phyloP scores from a whole-genome alignment of 2,113 vertebrate genomes.

The Microtus richardsoni region DNA sequence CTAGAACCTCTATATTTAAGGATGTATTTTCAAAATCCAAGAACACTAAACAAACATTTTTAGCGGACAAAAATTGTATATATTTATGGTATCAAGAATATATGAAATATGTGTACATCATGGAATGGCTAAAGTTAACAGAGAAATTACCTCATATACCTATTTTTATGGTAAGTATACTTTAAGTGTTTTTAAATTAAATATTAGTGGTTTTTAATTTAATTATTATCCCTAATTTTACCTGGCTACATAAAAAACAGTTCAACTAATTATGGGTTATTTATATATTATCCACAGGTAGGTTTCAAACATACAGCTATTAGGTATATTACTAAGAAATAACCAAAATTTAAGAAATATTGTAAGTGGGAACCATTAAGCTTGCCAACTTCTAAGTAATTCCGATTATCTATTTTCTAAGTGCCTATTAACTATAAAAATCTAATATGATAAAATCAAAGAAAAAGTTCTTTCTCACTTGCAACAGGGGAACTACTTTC shows the following conservation, averaged over 20 bases:
- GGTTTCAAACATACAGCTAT: background rate
- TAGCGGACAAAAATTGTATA: background rate
- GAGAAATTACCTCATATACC: background rate
- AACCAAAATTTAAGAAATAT: background rate
- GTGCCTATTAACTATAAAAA: background rate
- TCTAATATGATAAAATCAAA: constrained; percentile 1
- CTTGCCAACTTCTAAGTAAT: background rate
- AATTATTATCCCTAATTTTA: background rate
- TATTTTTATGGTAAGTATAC: background rate
- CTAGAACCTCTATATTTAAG: background rate
- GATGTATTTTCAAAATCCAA: background rate
- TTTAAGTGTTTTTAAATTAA: background rate
- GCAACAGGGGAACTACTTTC: background rate
- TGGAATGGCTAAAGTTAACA: background rate
- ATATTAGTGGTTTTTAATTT: background rate
- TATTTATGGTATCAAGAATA: background rate
- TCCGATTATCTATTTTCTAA: background rate
- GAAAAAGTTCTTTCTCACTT: background rate
- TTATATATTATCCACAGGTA: constrained; percentile 7
- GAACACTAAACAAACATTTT: background rate
- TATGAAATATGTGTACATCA: background rate
- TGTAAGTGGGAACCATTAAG: background rate
- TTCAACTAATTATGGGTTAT: background rate
- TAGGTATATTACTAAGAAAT: background rate
- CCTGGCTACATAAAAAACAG: background rate